A percentile compares a stretch with the other conserved stretches of the same genome.
Evolutionary conservation across 1,140 invertebrate species (phyloP).

Genomic region (Heliothis virescens): DNA sequence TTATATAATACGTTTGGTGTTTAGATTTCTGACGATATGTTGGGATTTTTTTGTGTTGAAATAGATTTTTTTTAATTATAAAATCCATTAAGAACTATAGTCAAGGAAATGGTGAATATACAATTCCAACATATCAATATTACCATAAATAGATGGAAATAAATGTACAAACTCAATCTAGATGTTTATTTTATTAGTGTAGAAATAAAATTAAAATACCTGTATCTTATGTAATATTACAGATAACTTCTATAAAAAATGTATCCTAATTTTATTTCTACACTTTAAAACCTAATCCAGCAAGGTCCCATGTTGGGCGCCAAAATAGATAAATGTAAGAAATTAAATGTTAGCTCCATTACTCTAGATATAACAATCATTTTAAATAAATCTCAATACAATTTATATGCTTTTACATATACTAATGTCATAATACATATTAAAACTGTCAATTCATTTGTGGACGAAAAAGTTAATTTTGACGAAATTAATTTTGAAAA

Average conservation of each 20-base stretch:
- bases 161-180: slow-evolving; percentile 22
- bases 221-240: too few relatives aligned
- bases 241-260: background rate
- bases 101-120: background rate
- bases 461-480: background rate
- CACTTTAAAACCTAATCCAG: background rate
- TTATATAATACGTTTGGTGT: slow-evolving; percentile 71
- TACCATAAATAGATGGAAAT: slow-evolving; percentile 11
- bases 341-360: slow-evolving; percentile 18
- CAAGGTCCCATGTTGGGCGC: slow-evolving; percentile 38
- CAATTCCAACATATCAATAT: slow-evolving; percentile 36
- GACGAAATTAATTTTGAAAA: background rate
- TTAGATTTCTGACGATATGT: slow-evolving; percentile 52
- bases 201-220: background rate
- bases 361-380: slow-evolving; percentile 3
- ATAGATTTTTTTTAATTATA: background rate
- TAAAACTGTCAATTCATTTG: background rate
- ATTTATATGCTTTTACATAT: slow-evolving; percentile 33
- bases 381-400: slow-evolving; percentile 3
- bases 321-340: slow-evolving; percentile 19
- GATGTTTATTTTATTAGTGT: slow-evolving; percentile 13
- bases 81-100: too few relatives aligned
- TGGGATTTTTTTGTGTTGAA: slow-evolving; percentile 32
- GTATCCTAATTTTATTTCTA: background rate
- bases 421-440: background rate